Conservation (phyloP, 2,113 vertebrate genomes). For the Odobenus rosmarus region DNA sequence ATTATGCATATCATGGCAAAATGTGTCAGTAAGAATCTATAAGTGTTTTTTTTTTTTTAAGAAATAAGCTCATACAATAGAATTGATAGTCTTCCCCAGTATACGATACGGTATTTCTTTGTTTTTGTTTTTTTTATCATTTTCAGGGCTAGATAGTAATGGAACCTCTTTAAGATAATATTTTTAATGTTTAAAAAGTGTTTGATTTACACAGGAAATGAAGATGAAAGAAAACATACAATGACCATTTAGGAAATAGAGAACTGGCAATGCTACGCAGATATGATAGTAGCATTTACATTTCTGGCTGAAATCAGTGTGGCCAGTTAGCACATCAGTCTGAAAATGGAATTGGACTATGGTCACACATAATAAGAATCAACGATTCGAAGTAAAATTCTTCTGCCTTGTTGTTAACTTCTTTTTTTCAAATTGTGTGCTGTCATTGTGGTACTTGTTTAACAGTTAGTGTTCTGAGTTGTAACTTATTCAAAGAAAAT, state of each 20-base stretch:
- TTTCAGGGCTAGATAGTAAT: background rate
- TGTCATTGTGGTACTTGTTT: background rate
- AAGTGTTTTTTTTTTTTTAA: background rate
- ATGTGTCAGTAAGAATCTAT: background rate
- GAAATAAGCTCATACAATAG: background rate
- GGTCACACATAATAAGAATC: background rate
- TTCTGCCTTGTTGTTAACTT: background rate
- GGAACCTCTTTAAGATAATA: background rate
- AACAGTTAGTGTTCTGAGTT: constrained; percentile 22
- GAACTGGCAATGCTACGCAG: background rate
- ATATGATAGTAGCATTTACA: background rate
- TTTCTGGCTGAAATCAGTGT: background rate
- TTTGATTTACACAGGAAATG: background rate
- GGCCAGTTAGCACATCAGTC: background rate
- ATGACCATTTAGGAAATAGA: background rate
- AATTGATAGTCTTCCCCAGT: background rate
- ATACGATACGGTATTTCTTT: background rate
- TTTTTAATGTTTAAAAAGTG: background rate
- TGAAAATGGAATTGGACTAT: background rate
- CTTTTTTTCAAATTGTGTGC: background rate
- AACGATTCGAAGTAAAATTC: background rate
- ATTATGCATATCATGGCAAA: constrained; percentile 18
- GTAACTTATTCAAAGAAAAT: constrained; percentile 39
- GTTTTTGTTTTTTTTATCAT: background rate
- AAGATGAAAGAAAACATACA: constrained; percentile 34